phyloP scores from a whole-genome alignment of 2,797 vertebrate genomes.

The Pseudomugil gertrudae region DNA sequence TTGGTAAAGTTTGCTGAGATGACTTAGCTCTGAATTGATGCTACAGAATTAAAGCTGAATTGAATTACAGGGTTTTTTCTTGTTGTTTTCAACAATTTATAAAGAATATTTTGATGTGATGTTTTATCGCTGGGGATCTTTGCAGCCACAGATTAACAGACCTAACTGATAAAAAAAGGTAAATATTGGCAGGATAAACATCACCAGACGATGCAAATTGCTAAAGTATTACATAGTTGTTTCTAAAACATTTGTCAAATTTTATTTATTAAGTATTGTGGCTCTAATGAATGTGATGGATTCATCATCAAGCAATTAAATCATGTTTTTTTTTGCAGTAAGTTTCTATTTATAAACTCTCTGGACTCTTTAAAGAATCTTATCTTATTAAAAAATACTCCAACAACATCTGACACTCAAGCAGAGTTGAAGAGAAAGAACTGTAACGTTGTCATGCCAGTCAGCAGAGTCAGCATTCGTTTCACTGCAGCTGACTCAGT shows the following conservation, averaged over 20 bases:
- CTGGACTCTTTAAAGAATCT: not conserved
- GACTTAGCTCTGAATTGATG: not conserved
- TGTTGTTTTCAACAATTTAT: no score
- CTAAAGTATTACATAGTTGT: not conserved
- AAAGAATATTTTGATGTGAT: no score
- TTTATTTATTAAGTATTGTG: no score
- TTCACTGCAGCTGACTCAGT: conserved; percentile 39
- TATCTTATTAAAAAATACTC: not conserved
- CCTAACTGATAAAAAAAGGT: no score
- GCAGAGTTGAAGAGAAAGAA: not conserved
- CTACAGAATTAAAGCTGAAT: not conserved
- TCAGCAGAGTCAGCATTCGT: not conserved
- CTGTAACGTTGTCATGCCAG: not conserved
- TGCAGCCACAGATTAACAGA: no score
- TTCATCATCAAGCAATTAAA: not conserved
- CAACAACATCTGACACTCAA: not conserved
- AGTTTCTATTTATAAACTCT: not conserved
- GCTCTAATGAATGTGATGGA: not conserved
- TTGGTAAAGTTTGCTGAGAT: no score
- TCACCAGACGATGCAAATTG: no score
- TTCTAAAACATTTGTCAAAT: not conserved
- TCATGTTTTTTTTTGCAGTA: not conserved
- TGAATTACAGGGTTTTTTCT: not conserved
- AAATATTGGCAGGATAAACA: not conserved
- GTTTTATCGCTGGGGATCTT: no score